Evolutionary conservation across 1,140 invertebrate species (phyloP).

Genomic region (Lepidotrigona ventralis): DNA sequence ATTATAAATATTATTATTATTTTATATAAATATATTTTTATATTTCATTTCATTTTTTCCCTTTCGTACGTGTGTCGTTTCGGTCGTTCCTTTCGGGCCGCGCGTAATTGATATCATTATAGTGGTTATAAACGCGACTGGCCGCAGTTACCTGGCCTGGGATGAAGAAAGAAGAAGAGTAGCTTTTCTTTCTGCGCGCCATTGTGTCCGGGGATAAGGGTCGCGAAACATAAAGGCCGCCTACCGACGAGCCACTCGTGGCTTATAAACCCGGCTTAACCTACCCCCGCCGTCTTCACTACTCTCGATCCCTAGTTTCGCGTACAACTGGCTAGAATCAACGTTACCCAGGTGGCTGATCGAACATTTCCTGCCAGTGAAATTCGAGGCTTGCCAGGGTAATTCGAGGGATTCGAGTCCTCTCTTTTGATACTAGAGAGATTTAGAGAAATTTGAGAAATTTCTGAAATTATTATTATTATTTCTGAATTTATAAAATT

Average conservation of each 20-base stretch:
- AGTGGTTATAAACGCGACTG: conserved; percentile 25
- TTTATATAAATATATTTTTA: no score
- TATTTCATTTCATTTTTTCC: no score
- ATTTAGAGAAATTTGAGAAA: background rate
- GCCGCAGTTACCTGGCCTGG: conserved; percentile 5
- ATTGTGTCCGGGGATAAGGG: conserved; percentile 48
- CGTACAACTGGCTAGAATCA: background rate
- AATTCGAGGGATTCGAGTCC: background rate
- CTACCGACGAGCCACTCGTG: conserved; percentile 58
- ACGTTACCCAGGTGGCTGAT: conserved; percentile 38
- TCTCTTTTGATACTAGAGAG: background rate
- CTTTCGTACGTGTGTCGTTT: background rate
- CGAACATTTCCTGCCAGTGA: conserved; percentile 1
- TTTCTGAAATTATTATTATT: no score
- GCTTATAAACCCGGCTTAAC: conserved; percentile 67
- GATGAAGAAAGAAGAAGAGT: background rate
- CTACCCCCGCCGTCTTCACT: conserved; percentile 6
- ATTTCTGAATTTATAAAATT: no score
- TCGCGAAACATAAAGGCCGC: conserved; percentile 60
- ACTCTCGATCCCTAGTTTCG: background rate
- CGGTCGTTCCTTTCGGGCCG: background rate
- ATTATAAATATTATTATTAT: no score
- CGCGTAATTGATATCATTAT: conserved; percentile 46
- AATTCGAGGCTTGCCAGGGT: background rate
- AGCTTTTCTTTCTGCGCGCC: background rate